Evolutionary conservation across 2,797 vertebrate species (phyloP), one percentile per base, ranked within the genome.

Genomic region (Eutrigla gurnardus): DNA sequence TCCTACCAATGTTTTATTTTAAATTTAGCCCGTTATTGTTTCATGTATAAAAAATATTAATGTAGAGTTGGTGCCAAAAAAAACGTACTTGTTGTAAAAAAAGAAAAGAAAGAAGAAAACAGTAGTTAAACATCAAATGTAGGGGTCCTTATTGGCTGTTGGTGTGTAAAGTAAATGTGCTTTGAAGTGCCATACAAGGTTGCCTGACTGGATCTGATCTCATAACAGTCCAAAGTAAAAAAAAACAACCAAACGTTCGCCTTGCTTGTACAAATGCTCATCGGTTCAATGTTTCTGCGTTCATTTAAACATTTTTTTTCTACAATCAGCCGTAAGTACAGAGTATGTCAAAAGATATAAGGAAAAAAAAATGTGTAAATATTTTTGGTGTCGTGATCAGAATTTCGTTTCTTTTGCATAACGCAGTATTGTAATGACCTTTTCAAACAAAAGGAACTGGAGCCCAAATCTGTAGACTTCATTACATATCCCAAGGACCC

Each of bases 271-370:
- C 52, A 89, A 88, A 89, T 52, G 86, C 87, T 83, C 70, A 73
- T 70, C 58, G 82, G 91, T 89, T 76, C 65, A 88, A 83, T 65
- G 82, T 87, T 86, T 78, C 75, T 77, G 84, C 75, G 75, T 70
- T 14, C 75, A 78, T 71, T 73, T 42, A 42, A 88, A 52, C 81
- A 68, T 88, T 25, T 25, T 25, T 86, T 93, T 94, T 92, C 73
- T 93, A 94, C 87, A 84, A 86, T 91, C 92, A 95, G 95, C 95
- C 94, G 80, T 88, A 91, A 93, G 93, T 95, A 95, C 95, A 86
- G 82, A 95, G 93, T 94, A 95, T 95, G 94, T 95, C 95, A 95
- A 94, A 83, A 89, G 43, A 86, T 82, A 74, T 65, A 80, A 25
- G 55, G 57, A 45, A 47, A 53, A 55, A 46, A 74, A 64, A 76